These are phyloP conservation scores for Tenthredo distinguenda DNA, from an alignment of 2,888 invertebrate genomes.

Conservation along the genomic window DNA sequence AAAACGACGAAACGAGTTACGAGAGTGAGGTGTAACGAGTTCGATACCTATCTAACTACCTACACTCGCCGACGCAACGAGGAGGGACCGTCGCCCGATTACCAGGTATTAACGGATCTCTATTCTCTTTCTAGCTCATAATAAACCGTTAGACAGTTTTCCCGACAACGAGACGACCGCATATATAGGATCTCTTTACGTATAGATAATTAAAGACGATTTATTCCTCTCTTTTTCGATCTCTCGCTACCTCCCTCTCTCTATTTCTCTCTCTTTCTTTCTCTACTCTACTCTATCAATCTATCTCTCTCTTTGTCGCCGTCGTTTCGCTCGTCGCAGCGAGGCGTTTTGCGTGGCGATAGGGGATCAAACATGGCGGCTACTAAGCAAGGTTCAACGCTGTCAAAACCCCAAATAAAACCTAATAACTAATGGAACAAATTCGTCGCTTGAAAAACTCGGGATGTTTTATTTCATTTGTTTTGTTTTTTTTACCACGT, in stretches of 20 bases:
- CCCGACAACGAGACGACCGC: not conserved
- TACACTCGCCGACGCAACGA: conserved; percentile 11
- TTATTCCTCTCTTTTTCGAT: not conserved
- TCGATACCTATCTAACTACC: conserved; percentile 18
- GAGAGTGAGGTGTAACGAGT: conserved; percentile 8
- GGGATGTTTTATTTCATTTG: not conserved
- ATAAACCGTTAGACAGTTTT: not conserved
- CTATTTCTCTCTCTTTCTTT: not conserved
- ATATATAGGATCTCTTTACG: not conserved
- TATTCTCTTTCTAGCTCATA: not conserved
- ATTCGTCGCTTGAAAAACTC: not conserved
- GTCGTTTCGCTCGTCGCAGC: conserved; percentile 27
- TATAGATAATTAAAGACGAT: not conserved
- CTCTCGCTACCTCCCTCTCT: conserved; percentile 23
- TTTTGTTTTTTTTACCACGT: not conserved
- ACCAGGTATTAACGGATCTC: conserved; percentile 8
- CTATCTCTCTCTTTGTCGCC: conserved; percentile 37
- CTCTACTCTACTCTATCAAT: not conserved
- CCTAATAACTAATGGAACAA: not conserved
- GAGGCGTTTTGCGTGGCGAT: conserved; percentile 50
- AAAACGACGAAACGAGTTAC: not conserved
- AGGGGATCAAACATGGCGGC: conserved; percentile 51
- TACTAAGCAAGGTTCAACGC: conserved; percentile 8
- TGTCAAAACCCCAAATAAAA: not conserved
- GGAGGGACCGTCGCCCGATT: conserved; percentile 14